A percentile compares a stretch with the other conserved stretches of the same genome.
Evolutionary conservation across 1,140 invertebrate species (phyloP).

Genomic region (Hesperophylax magnus): DNA sequence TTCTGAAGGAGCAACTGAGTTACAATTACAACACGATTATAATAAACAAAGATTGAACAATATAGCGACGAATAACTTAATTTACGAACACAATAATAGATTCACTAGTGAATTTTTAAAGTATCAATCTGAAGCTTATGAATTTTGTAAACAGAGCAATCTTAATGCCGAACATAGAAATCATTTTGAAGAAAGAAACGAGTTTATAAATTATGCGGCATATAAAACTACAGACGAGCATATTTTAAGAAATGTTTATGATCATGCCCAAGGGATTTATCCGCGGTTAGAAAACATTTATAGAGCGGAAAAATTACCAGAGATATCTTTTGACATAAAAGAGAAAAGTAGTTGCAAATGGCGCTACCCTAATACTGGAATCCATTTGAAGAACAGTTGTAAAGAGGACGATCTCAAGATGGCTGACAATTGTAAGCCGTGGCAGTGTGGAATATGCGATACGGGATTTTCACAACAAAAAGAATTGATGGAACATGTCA

Average conservation of each 20-base stretch:
- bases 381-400: slow-evolving; percentile 53
- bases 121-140: slow-evolving; percentile 46
- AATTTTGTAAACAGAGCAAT: slow-evolving; percentile 21
- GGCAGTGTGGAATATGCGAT: slow-evolving; percentile 56
- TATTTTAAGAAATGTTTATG: slow-evolving; percentile 13
- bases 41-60: slow-evolving; percentile 18
- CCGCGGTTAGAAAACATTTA: slow-evolving; percentile 20
- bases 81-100: slow-evolving; percentile 3
- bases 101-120: slow-evolving; percentile 43
- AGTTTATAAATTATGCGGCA: neutral
- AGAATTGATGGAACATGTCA: slow-evolving; percentile 49
- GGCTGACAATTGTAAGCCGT: slow-evolving; percentile 46
- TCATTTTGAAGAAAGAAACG: slow-evolving; percentile 36
- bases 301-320: slow-evolving; percentile 6
- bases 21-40: slow-evolving; percentile 22
- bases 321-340: slow-evolving; percentile 9
- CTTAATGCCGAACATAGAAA: slow-evolving; percentile 22
- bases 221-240: neutral
- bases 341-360: slow-evolving; percentile 49
- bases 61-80: slow-evolving; percentile 7
- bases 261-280: slow-evolving; percentile 4
- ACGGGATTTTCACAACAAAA: slow-evolving; percentile 37
- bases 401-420: slow-evolving; percentile 48
- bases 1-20: neutral
- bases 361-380: slow-evolving; percentile 45